Base-by-base conservation (phyloP, 2,797 vertebrate species). In the Echeneis naucrates region DNA sequence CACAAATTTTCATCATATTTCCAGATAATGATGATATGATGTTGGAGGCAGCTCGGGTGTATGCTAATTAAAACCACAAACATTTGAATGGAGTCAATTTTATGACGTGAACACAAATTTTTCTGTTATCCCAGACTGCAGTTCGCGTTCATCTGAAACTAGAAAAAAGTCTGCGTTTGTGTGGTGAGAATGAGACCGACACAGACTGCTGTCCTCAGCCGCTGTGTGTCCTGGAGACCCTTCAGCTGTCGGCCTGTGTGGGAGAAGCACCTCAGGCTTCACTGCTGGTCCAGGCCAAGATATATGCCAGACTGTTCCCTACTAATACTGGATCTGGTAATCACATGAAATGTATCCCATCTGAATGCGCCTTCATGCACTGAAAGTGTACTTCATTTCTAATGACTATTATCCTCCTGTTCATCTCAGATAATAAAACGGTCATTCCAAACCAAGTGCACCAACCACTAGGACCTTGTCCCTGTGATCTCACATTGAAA, bases 381-480 rank as follows among this genome's bases (percentile, higher is more conserved):
- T 45, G 16, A 24, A 16, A 58, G 42, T 69, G 48, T 53, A 2
- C 1, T 4, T 33, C 2, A 24, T 51, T 50, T 66, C 1, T 44
- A 21, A 48, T 50, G 55, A 38, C 50, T 60, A 44, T 26, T 8
- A 50, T 56, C 76, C 1, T 57, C 5, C 1, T 59, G 0, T 76
- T 4, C 24, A 50, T 92, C 82, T 55, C 75, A 99, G 98, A 95
- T 72, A 97, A 96, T 64, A 85, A 87, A 85, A 96, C 96, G 0
- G 2, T 90, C 4, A 95, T 97, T 83, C 95, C 96, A 52, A 96
- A 97, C 86, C 97, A 98, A 89, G 95, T 91, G 19, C 97, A 95
- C 83, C 94, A 95, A 50, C 96, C 97, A 0, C 87, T 99, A n/a
- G 98, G 98, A 17, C 79, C 91, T 19, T 99, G 98, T 86, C 97